A percentile compares a stretch with the other conserved stretches of the same genome.
Evolutionary conservation across 2,797 vertebrate species (phyloP).

Genomic region (Pseudocheirus occidentalis): DNA sequence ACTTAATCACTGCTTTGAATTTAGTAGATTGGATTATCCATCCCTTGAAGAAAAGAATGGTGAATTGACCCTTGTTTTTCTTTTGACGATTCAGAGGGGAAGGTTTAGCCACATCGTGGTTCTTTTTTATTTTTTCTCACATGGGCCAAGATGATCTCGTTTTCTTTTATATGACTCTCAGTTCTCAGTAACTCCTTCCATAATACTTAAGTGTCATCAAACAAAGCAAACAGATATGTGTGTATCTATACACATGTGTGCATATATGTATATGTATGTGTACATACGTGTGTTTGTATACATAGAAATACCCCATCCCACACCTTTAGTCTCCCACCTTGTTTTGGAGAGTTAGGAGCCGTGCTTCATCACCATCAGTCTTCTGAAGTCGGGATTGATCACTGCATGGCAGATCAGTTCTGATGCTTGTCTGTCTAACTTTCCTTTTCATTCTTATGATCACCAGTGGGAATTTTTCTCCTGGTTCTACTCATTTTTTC

Average conservation of each 20-base stretch:
- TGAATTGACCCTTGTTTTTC: not conserved
- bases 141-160: not conserved
- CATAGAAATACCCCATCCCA: not conserved
- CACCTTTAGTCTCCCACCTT: not conserved
- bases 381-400: not conserved
- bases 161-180: not conserved
- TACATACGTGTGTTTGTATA: too few species aligned
- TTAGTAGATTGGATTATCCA: not conserved
- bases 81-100: not conserved
- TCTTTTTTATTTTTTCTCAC: not conserved
- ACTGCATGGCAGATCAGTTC: not conserved
- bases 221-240: not conserved
- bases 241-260: too few species aligned
- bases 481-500: not conserved
- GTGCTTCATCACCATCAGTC: not conserved
- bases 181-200: not conserved
- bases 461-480: not conserved
- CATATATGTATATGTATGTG: rapidly evolving
- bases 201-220: not conserved
- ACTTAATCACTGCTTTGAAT: not conserved
- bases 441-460: not conserved
- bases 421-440: not conserved
- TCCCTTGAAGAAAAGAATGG: not conserved
- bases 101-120: not conserved
- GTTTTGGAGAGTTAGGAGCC: not conserved